Evolutionary conservation across 2,888 invertebrate species (phyloP), one percentile per base, ranked within the genome.

Genomic region (Cancer borealis): DNA sequence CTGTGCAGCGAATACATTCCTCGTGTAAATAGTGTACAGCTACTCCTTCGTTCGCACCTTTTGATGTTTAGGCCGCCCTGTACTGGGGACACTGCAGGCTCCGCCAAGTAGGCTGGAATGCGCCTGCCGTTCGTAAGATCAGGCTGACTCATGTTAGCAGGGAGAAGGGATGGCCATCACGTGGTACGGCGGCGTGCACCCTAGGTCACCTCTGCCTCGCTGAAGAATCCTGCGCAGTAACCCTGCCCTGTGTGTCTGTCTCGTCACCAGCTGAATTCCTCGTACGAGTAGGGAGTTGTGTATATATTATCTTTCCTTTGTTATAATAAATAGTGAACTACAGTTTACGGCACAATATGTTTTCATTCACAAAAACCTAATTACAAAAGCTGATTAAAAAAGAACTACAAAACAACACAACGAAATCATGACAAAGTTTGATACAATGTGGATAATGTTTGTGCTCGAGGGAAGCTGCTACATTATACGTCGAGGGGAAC

Each of bases 1-100:
- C 49, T 47, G 88, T 90, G 60, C 21, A 89, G 54, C 30, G 39
- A 90, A 49, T 26, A 30, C 46, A 66, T 46, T 45, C 79, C 79
- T 39, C 26, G 73, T 91, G 91, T 91, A 91, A 73, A 91, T 91
- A 91, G 10, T 91, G 91, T 91, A 91, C 91, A 91, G 91, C 79
- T 45, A 73, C 26, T 66, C 46, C 47, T 91, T 47, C 26, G 79
- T 91, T 45, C 26, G 46, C 91, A 91, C 79, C 47, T 73, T 91
- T 73, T 45, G 79, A 73, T 91, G 91, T 45, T 10, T 49, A 47
- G 46, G 88, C 49, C n/a, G 12, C 49, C 88, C 45, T 46, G 46
- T 45, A 45, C 39, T 5, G 45, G 46, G 88, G 88, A 45, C 88
- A 46, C 21, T 30, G 45, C 45, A 46, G 46, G 84, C 84, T 14